Evolutionary conservation across 2,113 vertebrate species (phyloP).

Genomic region (Colossoma macropomum): DNA sequence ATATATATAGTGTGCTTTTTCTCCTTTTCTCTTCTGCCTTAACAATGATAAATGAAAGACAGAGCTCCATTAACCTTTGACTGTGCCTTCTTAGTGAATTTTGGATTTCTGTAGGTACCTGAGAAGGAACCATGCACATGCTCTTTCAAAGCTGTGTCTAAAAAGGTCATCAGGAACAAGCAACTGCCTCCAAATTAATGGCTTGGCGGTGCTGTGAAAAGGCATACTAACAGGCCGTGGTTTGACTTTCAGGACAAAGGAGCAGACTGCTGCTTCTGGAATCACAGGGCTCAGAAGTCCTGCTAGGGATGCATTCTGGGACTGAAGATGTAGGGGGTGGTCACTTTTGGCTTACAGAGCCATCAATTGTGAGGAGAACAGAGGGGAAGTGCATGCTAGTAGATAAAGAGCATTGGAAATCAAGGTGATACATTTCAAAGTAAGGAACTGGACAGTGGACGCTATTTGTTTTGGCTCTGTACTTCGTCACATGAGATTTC

Average conservation of each 20-base stretch:
- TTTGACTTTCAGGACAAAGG: neutral
- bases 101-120: neutral
- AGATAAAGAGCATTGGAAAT: neutral
- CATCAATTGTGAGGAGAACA: neutral
- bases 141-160: neutral
- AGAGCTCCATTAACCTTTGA: neutral
- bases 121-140: neutral
- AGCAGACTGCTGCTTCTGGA: neutral
- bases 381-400: neutral
- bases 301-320: neutral
- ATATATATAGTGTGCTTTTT: no score
- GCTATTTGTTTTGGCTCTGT: neutral
- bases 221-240: neutral
- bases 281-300: neutral
- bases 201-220: neutral
- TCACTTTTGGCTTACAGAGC: neutral
- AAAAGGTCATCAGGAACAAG: neutral
- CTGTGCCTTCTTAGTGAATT: neutral
- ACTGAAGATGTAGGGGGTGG: neutral
- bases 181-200: neutral
- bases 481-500: neutral
- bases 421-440: neutral
- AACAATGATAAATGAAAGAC: neutral
- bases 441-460: neutral
- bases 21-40: neutral